phyloP scores from a whole-genome alignment of 2,113 vertebrate species.

The human (Homo sapiens) region DNA sequence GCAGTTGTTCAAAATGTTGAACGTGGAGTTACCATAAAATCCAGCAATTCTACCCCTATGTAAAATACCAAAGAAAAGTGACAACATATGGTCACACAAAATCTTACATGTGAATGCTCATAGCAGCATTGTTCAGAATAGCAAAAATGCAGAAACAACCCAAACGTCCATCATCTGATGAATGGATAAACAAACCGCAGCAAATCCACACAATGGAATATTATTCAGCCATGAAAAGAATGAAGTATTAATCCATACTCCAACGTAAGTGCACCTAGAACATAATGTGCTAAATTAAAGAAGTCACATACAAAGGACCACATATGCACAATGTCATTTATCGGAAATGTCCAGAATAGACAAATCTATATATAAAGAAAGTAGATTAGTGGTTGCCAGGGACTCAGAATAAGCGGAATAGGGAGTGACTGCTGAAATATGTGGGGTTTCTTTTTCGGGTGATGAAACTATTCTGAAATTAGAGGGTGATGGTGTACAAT shows the following conservation, averaged over 20 bases:
- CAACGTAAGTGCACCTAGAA: neutral
- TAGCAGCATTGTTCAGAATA: neutral
- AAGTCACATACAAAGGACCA: neutral
- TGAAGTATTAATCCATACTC: fast-evolving
- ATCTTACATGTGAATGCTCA: neutral
- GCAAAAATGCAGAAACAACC: neutral
- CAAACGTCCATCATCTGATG: neutral
- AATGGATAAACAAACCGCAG: neutral
- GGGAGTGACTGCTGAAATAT: neutral
- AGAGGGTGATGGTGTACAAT: neutral
- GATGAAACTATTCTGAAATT: neutral
- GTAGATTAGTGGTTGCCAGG: neutral
- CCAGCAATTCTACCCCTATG: neutral
- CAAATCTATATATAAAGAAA: neutral
- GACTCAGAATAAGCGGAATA: neutral
- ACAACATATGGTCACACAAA: neutral
- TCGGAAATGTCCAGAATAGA: neutral
- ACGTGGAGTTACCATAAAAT: neutral
- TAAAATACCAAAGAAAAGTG: neutral
- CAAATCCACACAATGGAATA: neutral
- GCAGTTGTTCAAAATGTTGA: neutral
- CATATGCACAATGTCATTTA: neutral
- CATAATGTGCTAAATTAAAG: neutral
- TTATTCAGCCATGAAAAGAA: neutral
- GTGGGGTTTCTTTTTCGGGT: neutral